These are phyloP conservation scores for Meteorus cinctellus DNA, from an alignment of 2,888 invertebrate genomes.

Conservation along the genomic window DNA sequence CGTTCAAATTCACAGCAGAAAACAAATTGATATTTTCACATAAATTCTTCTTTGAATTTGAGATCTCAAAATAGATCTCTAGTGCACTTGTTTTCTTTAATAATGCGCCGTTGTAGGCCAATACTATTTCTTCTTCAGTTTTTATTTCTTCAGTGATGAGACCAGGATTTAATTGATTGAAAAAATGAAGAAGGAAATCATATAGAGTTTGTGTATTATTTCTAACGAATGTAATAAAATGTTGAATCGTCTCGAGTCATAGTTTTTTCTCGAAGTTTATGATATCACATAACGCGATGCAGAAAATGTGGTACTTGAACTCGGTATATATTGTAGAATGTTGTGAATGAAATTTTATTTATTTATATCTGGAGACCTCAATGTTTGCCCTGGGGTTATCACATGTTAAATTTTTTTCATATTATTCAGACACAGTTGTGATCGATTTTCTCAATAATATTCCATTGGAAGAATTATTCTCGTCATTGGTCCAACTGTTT, in stretches of 20 bases:
- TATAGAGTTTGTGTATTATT: constrained; percentile 69
- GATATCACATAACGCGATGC: background rate
- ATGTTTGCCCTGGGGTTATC: constrained; percentile 9
- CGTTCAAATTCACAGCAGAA: background rate
- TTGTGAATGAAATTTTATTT: background rate
- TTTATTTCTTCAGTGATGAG: background rate
- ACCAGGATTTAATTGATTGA: constrained; percentile 26
- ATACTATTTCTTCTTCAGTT: background rate
- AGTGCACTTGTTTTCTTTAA: background rate
- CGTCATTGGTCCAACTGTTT: too few relatives aligned
- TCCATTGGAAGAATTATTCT: background rate
- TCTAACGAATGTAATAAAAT: constrained; percentile 72
- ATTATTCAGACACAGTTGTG: background rate
- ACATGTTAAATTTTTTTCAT: background rate
- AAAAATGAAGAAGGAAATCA: constrained; percentile 54
- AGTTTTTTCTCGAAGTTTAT: constrained; percentile 5
- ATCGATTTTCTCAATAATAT: background rate
- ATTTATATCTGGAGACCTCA: background rate
- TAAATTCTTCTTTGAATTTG: background rate
- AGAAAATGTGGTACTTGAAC: background rate
- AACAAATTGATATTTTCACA: background rate
- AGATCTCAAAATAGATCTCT: background rate
- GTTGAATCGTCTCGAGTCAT: constrained; percentile 58
- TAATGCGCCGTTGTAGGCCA: background rate
- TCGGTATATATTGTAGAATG: background rate